Percentiles rank a stretch among this genome's conserved stretches.
Conservation (phyloP, 2,113 vertebrate genomes). For the Calcarius ornatus region DNA sequence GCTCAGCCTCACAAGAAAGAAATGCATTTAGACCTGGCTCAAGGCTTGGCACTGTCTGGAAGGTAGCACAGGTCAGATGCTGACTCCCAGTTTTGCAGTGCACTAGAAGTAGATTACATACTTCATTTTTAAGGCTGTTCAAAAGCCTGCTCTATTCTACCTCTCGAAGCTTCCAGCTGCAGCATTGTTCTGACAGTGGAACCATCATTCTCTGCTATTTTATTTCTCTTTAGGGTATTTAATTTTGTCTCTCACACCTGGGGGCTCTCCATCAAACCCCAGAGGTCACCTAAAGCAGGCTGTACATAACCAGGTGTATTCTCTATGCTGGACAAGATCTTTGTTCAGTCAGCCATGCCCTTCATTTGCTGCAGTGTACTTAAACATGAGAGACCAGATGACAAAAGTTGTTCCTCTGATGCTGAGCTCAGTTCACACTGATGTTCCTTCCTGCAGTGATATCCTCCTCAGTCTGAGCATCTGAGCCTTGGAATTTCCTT, state of each 20-base stretch:
- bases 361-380: neutral
- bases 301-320: neutral
- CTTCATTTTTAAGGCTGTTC: neutral
- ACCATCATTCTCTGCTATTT: neutral
- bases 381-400: neutral
- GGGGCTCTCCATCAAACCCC: neutral
- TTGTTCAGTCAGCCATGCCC: neutral
- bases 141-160: neutral
- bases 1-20: neutral
- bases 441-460: neutral
- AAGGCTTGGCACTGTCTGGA: neutral
- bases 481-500: neutral
- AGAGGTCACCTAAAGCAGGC: neutral
- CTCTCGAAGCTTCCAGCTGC: neutral
- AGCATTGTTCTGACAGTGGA: neutral
- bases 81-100: neutral
- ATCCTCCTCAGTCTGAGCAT: neutral
- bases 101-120: neutral
- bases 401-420: neutral
- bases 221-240: neutral
- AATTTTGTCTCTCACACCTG: neutral
- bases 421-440: neutral
- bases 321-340: accelerated
- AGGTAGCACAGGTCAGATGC: neutral
- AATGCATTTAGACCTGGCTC: neutral